phyloP scores from a whole-genome alignment of 2,113 vertebrate species.

The Paramormyrops kingsleyae region DNA sequence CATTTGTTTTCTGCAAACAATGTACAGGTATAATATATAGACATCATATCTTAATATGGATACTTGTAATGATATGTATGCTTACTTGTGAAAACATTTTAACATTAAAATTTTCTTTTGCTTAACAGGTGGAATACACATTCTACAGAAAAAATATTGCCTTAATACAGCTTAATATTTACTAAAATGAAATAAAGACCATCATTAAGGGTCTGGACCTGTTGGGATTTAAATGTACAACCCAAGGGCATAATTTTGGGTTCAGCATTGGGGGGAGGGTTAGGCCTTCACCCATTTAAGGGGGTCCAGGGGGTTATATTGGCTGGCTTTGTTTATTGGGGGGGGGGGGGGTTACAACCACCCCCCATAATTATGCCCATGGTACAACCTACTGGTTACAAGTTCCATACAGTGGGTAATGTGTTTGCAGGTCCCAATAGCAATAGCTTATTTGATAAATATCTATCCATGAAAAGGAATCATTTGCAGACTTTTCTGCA shows the following conservation, averaged over 20 bases:
- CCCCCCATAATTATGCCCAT: too few relatives aligned
- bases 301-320: too few relatives aligned
- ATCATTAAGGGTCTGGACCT: neutral
- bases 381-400: constrained; percentile 2
- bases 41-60: neutral
- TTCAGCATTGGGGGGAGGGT: too few relatives aligned
- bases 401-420: neutral
- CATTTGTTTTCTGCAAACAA: neutral
- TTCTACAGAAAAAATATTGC: neutral
- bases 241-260: too few relatives aligned
- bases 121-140: neutral
- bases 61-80: neutral
- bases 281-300: too few relatives aligned
- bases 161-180: neutral
- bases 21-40: neutral
- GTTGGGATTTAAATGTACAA: neutral
- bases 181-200: neutral
- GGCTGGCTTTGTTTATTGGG: too few relatives aligned
- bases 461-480: neutral
- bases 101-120: neutral
- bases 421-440: neutral
- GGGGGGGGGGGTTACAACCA: too few relatives aligned
- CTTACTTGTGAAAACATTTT: neutral
- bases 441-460: neutral
- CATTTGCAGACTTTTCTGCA: neutral